Evolutionary conservation across 2,797 vertebrate species (phyloP).

Genomic region (Sebastes minor): DNA sequence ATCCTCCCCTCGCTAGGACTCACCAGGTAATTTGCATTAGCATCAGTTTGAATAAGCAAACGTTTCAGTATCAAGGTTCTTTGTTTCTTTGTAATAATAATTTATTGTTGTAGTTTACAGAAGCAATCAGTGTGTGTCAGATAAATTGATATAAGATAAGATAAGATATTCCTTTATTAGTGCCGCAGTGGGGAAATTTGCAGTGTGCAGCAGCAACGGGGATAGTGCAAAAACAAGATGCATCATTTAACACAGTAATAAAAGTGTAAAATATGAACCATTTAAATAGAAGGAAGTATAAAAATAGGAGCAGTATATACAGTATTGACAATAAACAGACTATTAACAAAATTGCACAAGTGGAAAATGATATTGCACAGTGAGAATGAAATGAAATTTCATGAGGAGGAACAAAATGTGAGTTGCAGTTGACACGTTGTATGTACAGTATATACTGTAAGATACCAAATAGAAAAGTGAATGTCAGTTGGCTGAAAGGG

Average conservation of each 20-base stretch:
- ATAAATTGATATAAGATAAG: not conserved
- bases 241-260: too few relatives aligned
- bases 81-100: not conserved
- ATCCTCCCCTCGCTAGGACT: slow-evolving; percentile 96
- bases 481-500: not conserved
- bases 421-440: not conserved
- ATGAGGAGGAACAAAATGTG: not conserved
- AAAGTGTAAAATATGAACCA: too few relatives aligned
- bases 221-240: too few relatives aligned
- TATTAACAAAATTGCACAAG: too few relatives aligned
- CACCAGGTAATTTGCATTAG: slow-evolving; percentile 85
- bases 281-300: too few relatives aligned
- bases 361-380: too few relatives aligned
- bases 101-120: not conserved
- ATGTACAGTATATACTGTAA: not conserved
- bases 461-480: not conserved
- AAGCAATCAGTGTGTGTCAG: not conserved
- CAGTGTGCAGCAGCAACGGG: too few relatives aligned
- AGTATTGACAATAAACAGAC: too few relatives aligned
- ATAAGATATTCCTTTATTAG: too few relatives aligned
- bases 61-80: not conserved
- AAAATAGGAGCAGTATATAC: too few relatives aligned
- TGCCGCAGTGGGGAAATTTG: too few relatives aligned
- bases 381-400: too few relatives aligned
- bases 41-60: not conserved